Base-by-base conservation (phyloP, 1,140 invertebrate genomes). In the Branchinecta lynchi region DNA sequence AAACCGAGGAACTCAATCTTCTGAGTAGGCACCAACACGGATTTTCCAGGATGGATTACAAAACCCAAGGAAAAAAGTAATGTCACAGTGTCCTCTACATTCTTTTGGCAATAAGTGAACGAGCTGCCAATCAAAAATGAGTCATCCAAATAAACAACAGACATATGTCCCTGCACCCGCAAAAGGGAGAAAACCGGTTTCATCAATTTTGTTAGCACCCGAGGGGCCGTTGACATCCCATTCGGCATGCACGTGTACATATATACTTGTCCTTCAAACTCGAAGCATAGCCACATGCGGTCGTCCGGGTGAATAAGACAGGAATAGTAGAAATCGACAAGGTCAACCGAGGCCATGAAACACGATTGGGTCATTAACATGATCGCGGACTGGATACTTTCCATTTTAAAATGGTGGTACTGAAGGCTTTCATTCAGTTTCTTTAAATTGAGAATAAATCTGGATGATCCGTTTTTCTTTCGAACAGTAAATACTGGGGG, bases 11-110 rank as follows among this genome's bases (percentile, higher is more conserved):
- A 73, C 51, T 65, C 66, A 43, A 69, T 60, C 70, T 21, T 46
- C 44, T 70, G 69, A 67, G 72, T 68, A n/a, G 73, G 73, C 9
- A 65, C 20, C 15, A 74, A 44, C 0, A 72, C 70, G 21, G 74
- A 75, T 70, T 75, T 75, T 44, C 68, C 43, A 7, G 68, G 43
- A 20, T 74, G 66, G 67, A 72, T 69, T n/a, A 69, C 68, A 68
- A 73, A 74, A 12, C 74, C 72, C 3, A 69, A 20, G 8, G 66
- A 68, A 12, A 12, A 32, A 10, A 71, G 72, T 73, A 67, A 73
- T 71, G 20, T 46, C 15, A 51, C 15, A 17, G 21, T 68, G 8
- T 68, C 67, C 32, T 21, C 9, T 8, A 68, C 44, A 44, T 44
- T 32, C 8, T 8, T 44, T 69, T 68, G 44, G 72, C 66, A 70